Percentiles rank a stretch among this genome's conserved stretches.
phyloP scores from a whole-genome alignment of 2,888 invertebrate genomes.

The Notodonta ziczac region DNA sequence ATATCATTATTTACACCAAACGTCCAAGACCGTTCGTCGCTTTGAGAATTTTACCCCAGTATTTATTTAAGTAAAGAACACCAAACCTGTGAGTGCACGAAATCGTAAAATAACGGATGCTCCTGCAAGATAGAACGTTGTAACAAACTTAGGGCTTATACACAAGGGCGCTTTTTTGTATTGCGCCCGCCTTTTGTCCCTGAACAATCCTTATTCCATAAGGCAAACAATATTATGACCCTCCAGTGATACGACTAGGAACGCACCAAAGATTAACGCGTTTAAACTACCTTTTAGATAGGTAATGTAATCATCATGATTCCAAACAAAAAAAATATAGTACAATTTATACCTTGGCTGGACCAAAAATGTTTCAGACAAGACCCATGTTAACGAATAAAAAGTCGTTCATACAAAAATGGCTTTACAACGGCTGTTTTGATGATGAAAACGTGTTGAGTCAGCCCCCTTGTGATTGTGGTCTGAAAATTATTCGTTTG shows the following conservation, averaged over 20 bases:
- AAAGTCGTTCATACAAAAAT: too few species aligned
- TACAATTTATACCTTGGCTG: too few species aligned
- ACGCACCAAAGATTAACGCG: too few species aligned
- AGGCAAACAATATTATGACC: background rate
- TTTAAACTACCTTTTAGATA: too few species aligned
- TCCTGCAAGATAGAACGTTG: background rate
- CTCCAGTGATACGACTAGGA: too few species aligned
- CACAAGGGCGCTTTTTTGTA: background rate
- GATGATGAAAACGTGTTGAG: background rate
- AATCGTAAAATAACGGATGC: conserved; percentile 1
- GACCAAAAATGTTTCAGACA: too few species aligned
- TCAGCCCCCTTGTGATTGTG: background rate
- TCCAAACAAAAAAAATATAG: too few species aligned
- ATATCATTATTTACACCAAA: too few species aligned
- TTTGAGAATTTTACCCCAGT: background rate
- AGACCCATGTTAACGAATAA: too few species aligned
- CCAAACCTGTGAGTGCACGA: background rate
- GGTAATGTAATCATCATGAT: too few species aligned
- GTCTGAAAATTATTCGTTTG: background rate
- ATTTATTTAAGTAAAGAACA: background rate
- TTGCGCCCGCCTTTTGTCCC: too few species aligned
- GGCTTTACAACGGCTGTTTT: background rate
- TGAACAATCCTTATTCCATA: background rate
- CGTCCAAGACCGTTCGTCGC: background rate
- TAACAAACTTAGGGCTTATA: background rate